These are phyloP conservation scores for Sialis lutaria DNA, from an alignment of 2,888 invertebrate genomes.

Conservation along the genomic window DNA sequence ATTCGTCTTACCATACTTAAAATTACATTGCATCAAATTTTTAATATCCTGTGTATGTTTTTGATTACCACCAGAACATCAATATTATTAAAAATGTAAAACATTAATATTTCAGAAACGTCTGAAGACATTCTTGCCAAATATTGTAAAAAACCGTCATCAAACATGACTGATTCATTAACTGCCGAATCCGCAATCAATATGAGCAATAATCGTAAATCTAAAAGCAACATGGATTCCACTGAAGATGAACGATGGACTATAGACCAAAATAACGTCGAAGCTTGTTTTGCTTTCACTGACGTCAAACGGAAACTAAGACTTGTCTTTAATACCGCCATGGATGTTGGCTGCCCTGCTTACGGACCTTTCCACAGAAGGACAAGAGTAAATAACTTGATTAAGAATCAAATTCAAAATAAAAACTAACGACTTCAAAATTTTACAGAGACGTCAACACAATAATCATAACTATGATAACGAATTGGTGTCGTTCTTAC, in stretches of 20 bases:
- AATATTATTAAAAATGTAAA: no score
- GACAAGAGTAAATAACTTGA: no score
- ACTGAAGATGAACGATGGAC: conserved; percentile 26
- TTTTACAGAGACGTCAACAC: no score
- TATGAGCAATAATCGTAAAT: conserved; percentile 19
- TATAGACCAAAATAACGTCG: conserved; percentile 34
- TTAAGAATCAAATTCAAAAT: no score
- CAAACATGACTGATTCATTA: conserved; percentile 28
- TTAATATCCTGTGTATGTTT: no score
- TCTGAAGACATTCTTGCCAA: conserved; percentile 91
- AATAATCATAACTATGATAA: conserved; percentile 10
- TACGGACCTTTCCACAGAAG: no score
- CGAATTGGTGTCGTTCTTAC: conserved; percentile 44
- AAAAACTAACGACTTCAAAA: no score
- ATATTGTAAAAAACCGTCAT: conserved; percentile 58
- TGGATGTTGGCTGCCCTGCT: conserved; percentile 2
- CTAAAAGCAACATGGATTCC: conserved; percentile 9
- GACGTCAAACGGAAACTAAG: conserved; percentile 79
- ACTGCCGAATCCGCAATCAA: conserved; percentile 23
- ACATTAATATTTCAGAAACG: conserved; percentile 36
- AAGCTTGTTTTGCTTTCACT: conserved; percentile 38
- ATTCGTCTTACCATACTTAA: no score
- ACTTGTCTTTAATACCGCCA: conserved; percentile 76
- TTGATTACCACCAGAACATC: no score
- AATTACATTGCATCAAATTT: no score